Percentiles rank a stretch among this genome's conserved stretches.
phyloP scores from a whole-genome alignment of 2,113 vertebrate species.

The Lepus timidus region DNA sequence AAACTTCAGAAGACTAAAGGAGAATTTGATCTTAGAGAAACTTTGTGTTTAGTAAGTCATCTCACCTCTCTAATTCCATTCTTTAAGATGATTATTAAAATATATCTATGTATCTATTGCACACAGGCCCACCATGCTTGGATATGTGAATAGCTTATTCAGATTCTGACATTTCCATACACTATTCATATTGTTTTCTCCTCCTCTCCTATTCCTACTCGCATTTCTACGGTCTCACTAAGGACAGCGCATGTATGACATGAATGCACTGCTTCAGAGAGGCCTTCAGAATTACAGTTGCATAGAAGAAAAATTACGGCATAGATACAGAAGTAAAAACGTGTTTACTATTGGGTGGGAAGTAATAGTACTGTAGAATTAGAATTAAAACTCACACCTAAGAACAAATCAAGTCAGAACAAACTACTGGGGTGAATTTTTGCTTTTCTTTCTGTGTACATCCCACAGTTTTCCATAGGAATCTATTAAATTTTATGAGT shows the following conservation, averaged over 20 bases:
- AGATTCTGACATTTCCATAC: not conserved
- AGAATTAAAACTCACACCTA: not conserved
- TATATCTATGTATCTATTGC: not conserved
- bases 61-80: not conserved
- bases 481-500: not conserved
- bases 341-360: not conserved
- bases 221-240: not conserved
- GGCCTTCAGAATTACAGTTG: not conserved
- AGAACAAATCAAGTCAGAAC: not conserved
- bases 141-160: not conserved
- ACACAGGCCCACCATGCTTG: not conserved
- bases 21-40: not conserved
- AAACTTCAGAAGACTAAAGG: not conserved
- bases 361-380: not conserved
- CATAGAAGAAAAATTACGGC: not conserved
- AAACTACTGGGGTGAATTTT: not conserved
- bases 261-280: not conserved
- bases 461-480: not conserved
- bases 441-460: not conserved
- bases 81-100: not conserved
- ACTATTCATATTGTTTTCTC: not conserved
- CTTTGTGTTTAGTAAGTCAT: slow-evolving; percentile 37
- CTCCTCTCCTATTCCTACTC: not conserved
- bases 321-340: not conserved
- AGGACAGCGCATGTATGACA: not conserved